phyloP scores from a whole-genome alignment of 2,797 vertebrate genomes.

The Nyctalus aviator region DNA sequence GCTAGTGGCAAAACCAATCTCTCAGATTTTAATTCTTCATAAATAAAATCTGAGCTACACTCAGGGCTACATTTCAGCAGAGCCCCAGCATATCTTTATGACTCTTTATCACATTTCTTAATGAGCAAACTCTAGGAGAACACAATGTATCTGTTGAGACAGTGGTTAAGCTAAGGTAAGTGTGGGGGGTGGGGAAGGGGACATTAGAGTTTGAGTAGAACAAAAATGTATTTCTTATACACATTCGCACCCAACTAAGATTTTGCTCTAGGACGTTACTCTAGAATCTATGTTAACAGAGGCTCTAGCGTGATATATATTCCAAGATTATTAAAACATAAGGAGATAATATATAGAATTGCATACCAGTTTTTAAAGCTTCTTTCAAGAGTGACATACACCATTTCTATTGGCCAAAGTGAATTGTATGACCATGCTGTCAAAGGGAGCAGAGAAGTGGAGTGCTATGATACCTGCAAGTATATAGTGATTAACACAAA shows the following conservation, averaged over 20 bases:
- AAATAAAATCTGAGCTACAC: background rate
- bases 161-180: background rate
- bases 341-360: background rate
- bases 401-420: background rate
- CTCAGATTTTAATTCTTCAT: slow-evolving; percentile 37
- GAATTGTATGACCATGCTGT: background rate
- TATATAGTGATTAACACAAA: background rate
- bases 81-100: background rate
- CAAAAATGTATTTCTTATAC: background rate
- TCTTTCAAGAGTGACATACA: background rate
- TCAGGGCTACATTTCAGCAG: background rate
- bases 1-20: slow-evolving; percentile 26
- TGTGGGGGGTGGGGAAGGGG: background rate
- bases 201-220: background rate
- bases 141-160: background rate
- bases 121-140: background rate
- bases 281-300: background rate
- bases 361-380: background rate
- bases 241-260: background rate
- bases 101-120: background rate
- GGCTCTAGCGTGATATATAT: background rate
- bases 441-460: background rate
- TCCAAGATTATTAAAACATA: background rate
- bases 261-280: background rate
- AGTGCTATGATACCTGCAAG: background rate